phyloP scores from a whole-genome alignment of 2,113 vertebrate genomes.

The Verasper variegatus region DNA sequence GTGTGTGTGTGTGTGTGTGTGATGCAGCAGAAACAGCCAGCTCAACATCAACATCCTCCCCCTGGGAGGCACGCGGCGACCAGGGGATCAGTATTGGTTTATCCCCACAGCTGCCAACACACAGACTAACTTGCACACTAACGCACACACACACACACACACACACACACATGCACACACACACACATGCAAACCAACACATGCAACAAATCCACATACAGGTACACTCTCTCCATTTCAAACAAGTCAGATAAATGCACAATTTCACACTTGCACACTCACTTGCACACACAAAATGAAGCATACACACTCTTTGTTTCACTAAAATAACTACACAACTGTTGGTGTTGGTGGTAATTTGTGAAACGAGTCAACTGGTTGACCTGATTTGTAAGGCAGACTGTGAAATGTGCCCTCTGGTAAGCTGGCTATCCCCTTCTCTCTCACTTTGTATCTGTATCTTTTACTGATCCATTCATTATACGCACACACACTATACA shows the following conservation, averaged over 20 bases:
- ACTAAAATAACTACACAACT: slow-evolving; percentile 45
- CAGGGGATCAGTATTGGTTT: slow-evolving; percentile 78
- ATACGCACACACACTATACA: slow-evolving; percentile 15
- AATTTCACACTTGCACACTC: slow-evolving; percentile 21
- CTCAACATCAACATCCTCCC: slow-evolving; percentile 81
- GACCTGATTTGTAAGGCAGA: slow-evolving; percentile 62
- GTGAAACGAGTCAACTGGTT: slow-evolving; percentile 63
- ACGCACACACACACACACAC: slow-evolving; percentile 58
- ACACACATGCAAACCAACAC: slow-evolving; percentile 20
- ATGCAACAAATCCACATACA: slow-evolving; percentile 39
- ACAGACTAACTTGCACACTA: slow-evolving; percentile 43
- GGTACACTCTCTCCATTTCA: slow-evolving; percentile 43
- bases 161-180: slow-evolving; percentile 13
- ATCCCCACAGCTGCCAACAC: slow-evolving; percentile 76
- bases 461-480: slow-evolving; percentile 46
- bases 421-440: slow-evolving; percentile 34
- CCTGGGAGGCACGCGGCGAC: slow-evolving; percentile 75
- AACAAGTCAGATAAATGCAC: slow-evolving; percentile 35
- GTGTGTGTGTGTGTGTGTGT: slow-evolving; percentile 53
- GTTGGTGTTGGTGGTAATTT: slow-evolving; percentile 53
- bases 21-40: slow-evolving; percentile 76
- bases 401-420: slow-evolving; percentile 49
- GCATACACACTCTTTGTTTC: slow-evolving; percentile 19
- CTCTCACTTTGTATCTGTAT: slow-evolving; percentile 50
- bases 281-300: slow-evolving; percentile 11